Conservation (phyloP, 2,113 vertebrate genomes). For the Corythoichthys intestinalis region DNA sequence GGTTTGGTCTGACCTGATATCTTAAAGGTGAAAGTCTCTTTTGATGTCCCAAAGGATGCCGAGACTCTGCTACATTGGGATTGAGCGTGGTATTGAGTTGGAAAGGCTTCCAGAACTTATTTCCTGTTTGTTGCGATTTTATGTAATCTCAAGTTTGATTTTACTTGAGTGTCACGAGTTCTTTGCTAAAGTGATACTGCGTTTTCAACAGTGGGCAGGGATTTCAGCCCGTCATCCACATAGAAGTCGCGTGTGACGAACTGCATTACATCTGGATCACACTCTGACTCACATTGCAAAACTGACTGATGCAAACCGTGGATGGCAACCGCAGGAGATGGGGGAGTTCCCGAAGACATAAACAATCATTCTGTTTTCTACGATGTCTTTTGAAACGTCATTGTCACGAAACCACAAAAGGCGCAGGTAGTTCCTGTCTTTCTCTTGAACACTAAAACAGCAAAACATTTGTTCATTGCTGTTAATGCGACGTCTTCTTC, state of each 20-base stretch:
- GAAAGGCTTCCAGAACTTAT: background rate
- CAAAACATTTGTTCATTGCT: background rate
- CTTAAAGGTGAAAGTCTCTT: background rate
- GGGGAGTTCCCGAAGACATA: background rate
- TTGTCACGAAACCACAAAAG: background rate
- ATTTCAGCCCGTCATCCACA: background rate
- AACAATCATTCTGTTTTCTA: background rate
- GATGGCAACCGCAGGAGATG: background rate
- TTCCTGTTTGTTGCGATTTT: constrained; percentile 11
- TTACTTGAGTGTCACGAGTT: background rate
- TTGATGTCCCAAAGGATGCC: too few relatives aligned
- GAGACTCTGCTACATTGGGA: too few relatives aligned
- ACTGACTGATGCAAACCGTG: background rate
- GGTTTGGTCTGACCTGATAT: background rate
- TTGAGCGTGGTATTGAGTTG: background rate
- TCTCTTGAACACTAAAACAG: background rate
- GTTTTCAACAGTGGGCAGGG: background rate
- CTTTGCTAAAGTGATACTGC: background rate
- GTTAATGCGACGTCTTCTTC: background rate
- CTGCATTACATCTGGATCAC: background rate
- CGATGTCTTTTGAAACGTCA: background rate
- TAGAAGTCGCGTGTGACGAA: background rate
- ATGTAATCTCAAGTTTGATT: background rate
- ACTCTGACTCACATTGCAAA: background rate
- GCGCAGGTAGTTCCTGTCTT: background rate